phyloP scores from a whole-genome alignment of 2,113 vertebrate species.

The Regulus satrapa region DNA sequence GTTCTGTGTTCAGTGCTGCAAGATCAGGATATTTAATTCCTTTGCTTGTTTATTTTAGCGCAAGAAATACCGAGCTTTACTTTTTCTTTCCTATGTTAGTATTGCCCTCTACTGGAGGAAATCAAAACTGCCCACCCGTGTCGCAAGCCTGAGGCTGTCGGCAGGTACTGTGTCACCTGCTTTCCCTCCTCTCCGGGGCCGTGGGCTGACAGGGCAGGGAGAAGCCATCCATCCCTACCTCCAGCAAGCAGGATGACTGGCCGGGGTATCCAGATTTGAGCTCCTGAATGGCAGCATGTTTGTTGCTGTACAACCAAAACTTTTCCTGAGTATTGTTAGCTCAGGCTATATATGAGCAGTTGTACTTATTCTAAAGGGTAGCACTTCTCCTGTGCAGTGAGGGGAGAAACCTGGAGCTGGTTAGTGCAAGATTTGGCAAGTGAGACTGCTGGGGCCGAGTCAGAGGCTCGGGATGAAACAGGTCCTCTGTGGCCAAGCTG shows the following conservation, averaged over 20 bases:
- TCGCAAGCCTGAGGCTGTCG: background rate
- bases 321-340: background rate
- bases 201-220: background rate
- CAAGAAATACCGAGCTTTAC: background rate
- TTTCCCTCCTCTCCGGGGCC: background rate
- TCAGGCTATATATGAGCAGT: rapidly evolving
- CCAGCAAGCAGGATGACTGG: background rate
- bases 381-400: background rate
- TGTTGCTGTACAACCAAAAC: background rate
- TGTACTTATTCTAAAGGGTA: background rate
- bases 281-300: background rate
- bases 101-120: constrained; percentile 43
- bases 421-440: background rate
- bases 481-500: background rate
- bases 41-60: background rate
- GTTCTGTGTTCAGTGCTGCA: background rate
- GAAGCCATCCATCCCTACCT: background rate
- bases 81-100: background rate
- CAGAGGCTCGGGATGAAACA: background rate
- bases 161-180: rapidly evolving
- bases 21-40: background rate
- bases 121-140: background rate
- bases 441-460: background rate
- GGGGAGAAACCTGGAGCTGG: background rate
- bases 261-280: background rate